Evolutionary conservation across 2,888 invertebrate species (phyloP).

Genomic region (Melieria omissa): DNA sequence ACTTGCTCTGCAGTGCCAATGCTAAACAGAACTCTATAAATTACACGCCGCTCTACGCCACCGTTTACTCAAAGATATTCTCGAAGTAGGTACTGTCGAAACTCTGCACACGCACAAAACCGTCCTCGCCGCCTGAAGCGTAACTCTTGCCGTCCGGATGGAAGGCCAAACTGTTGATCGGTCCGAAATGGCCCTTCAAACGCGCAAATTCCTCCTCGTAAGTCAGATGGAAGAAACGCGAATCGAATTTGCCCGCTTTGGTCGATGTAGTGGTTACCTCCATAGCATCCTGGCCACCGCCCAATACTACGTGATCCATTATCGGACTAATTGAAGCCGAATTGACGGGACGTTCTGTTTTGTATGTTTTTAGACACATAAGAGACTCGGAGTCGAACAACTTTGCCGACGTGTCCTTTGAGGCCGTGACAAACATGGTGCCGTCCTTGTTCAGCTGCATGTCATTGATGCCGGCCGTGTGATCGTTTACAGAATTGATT

Average conservation of each 20-base stretch:
- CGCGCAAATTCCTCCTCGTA: slow-evolving; percentile 97
- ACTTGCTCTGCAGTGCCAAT: background rate
- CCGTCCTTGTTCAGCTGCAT: slow-evolving; percentile 95
- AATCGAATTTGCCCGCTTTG: slow-evolving; percentile 96
- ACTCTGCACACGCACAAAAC: slow-evolving; percentile 94
- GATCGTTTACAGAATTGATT: slow-evolving; percentile 81
- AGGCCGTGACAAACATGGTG: slow-evolving; percentile 97
- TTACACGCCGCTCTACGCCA: background rate
- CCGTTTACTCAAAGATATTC: slow-evolving; percentile 58
- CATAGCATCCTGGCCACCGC: slow-evolving; percentile 99
- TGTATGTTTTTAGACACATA: slow-evolving; percentile 91
- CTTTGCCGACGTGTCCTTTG: slow-evolving; percentile 96
- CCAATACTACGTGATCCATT: slow-evolving; percentile 94
- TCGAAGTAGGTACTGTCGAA: slow-evolving; percentile 98
- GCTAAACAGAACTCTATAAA: slow-evolving; percentile 4
- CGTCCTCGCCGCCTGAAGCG: slow-evolving; percentile 98
- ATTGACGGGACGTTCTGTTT: slow-evolving; percentile 97
- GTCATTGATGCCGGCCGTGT: slow-evolving; percentile 90
- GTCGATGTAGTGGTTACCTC: slow-evolving; percentile 96
- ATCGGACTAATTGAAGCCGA: slow-evolving; percentile 97
- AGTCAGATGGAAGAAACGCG: slow-evolving; percentile 91
- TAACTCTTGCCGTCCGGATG: slow-evolving; percentile 98
- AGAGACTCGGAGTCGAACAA: slow-evolving; percentile 91
- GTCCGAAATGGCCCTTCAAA: slow-evolving; percentile 99
- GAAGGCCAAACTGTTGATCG: slow-evolving; percentile 97